Evolutionary conservation across 2,797 vertebrate genomes (phyloP), one percentile per base, ranked within the genome.

Genomic region (Pelochelys cantorii): DNA sequence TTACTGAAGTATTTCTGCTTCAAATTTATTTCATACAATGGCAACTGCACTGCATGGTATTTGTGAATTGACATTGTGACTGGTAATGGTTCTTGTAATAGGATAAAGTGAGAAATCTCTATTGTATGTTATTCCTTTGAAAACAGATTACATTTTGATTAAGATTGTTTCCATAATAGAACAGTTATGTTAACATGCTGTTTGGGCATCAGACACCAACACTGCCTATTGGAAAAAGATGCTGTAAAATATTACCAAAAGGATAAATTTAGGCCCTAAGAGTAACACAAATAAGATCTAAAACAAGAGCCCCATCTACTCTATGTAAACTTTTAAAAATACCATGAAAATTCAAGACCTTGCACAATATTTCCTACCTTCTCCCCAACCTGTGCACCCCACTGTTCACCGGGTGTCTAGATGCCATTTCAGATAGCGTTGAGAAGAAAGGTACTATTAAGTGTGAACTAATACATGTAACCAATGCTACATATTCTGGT

Each of bases 191-290:
- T 48, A 4, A 85, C 42, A 11, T 22, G 7, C 37, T 75, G 71
- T 2, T 53, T 88, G 48, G 54, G 7, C 11, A 56, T 14, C 18
- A 54, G 5, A 84, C 31, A 79, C 25, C n/a, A 81, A 42, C 80
- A 10, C 27, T 20, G 5, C 55, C 34, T n/a, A n/a, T 14, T 0
- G 0, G 10, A 59, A 88, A 5, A 90, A 10, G 4, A 1, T 0
- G 0, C n/a, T 2, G 75, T 4, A 55, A 55, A 71, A 23, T 60
- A 34, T 8, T 31, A 83, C 14, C 17, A 31, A 54, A 8, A 18
- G 60, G 22, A n/a, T 75, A 52, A 31, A 79, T 62, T 12, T 81
- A 37, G 22, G 22, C 23, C 6, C 34, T 1, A 68, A 0, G 0
- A 54, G 14, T 14, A 15, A 12, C 9, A 52, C 10, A 29, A 54